A percentile compares a stretch with the other conserved stretches of the same genome.
Evolutionary conservation across 2,797 vertebrate genomes (phyloP).

Genomic region (Melanotaenia trifasciata): DNA sequence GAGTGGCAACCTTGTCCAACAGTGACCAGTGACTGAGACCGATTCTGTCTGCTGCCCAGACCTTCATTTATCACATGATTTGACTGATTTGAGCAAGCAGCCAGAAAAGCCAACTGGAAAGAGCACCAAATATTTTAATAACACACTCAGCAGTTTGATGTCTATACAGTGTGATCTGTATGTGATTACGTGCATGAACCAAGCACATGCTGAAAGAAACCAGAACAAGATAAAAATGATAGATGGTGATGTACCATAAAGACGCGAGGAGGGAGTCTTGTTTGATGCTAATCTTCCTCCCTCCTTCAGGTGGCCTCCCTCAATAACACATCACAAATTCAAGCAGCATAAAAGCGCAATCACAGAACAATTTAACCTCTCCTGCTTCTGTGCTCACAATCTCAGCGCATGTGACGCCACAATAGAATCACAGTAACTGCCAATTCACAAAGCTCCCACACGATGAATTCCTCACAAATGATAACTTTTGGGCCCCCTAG

Average conservation of each 20-base stretch:
- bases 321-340: conserved; percentile 73
- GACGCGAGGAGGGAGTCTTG: conserved; percentile 55
- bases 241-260: conserved; percentile 50
- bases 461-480: conserved; percentile 74
- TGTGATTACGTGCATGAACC: conserved; percentile 45
- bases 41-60: conserved; percentile 57
- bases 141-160: conserved; percentile 16
- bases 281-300: conserved; percentile 64
- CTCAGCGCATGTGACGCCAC: conserved; percentile 50
- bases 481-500: conserved; percentile 78
- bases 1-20: conserved; percentile 47
- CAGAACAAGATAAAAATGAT: conserved; percentile 61
- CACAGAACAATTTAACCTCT: conserved; percentile 78
- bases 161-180: conserved; percentile 8
- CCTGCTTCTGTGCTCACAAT: conserved; percentile 59
- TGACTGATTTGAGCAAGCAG: conserved; percentile 49
- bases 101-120: conserved; percentile 38
- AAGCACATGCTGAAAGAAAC: conserved; percentile 54
- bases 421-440: conserved; percentile 67
- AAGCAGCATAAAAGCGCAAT: conserved; percentile 76
- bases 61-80: conserved; percentile 58
- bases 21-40: conserved; percentile 66
- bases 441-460: conserved; percentile 76
- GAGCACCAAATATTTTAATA: conserved; percentile 45
- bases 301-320: conserved; percentile 70